Base-by-base conservation (phyloP, 2,797 vertebrate genomes). In the Hafferia zeledoni region DNA sequence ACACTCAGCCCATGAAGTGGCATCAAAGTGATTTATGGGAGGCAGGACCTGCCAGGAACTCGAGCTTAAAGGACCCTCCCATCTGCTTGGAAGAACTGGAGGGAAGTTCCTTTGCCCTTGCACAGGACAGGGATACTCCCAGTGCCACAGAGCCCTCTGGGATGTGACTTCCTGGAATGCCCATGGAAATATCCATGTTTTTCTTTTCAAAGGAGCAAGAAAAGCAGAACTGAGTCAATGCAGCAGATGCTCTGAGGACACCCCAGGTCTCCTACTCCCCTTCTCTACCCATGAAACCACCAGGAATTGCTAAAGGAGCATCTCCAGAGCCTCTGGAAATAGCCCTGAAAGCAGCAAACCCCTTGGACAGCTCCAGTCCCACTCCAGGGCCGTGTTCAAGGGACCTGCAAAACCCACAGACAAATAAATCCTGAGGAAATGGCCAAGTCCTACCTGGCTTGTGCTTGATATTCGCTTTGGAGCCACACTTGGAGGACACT, bases 401-500 rank as follows among this genome's bases (percentile, higher is more conserved):
- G 2, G 11, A 41, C 10, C 2, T 20, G 25, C 61, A 37, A 1
- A 15, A 59, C 23, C 41, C 6, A 11, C 17, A 31, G 46, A 27
- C 9, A 50, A 28, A 53, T 2, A 53, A 28, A 53, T 2, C 5
- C 12, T 0, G 4, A 82, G 44, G 55, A 79, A 57, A 72, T 0
- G 35, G 28, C 5, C 5, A 10, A 57, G 10, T 72, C 74, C 94
- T 97, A 99, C 99, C 99, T 94, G 99, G 98, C 95, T 99, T 99
- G 92, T 99, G 98, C 91, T 99, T 99, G 92, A 99, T 98, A 31
- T 97, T 99, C 63, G 98, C 96, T 97, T 99, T 99, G 49, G 99
- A 99, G 71, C 99, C 99, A 20, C 99, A 99, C 97, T 99, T 99
- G 50, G 99, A 99, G 24, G 99, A 98, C 97, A 99, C 98, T 96